Conservation (phyloP, 2,888 invertebrate genomes). For the Suillia variegata region DNA sequence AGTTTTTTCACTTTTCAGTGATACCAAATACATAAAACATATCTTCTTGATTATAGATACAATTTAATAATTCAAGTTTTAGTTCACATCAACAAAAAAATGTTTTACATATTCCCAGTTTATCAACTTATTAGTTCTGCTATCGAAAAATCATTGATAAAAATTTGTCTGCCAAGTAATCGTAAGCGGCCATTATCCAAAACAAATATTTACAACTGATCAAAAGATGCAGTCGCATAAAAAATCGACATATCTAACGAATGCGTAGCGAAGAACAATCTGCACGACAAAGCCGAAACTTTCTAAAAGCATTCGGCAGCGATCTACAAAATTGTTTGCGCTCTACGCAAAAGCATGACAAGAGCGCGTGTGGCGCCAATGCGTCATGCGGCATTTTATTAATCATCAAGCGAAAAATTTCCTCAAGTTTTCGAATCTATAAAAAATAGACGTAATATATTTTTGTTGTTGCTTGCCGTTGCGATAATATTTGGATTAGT, state of each 20-base stretch:
- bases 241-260: not conserved
- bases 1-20: too few species aligned
- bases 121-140: too few species aligned
- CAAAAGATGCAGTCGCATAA: not conserved
- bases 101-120: too few species aligned
- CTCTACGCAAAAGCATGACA: not conserved
- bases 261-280: not conserved
- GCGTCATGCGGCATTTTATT: not conserved
- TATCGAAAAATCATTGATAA: too few species aligned
- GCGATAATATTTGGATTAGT: slow-evolving; percentile 55
- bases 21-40: too few species aligned
- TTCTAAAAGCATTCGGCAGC: not conserved
- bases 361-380: not conserved
- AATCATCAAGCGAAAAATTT: not conserved
- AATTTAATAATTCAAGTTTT: too few species aligned
- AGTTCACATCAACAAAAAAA: too few species aligned
- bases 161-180: too few species aligned
- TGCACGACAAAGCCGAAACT: not conserved
- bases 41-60: too few species aligned
- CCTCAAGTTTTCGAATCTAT: not conserved
- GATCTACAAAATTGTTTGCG: not conserved
- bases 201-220: slow-evolving; percentile 3
- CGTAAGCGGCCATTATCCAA: not conserved
- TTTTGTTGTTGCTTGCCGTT: slow-evolving; percentile 30
- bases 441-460: not conserved